These are phyloP conservation scores for Donacobius atricapilla DNA, from an alignment of 2,113 vertebrate species.

Conservation along the genomic window DNA sequence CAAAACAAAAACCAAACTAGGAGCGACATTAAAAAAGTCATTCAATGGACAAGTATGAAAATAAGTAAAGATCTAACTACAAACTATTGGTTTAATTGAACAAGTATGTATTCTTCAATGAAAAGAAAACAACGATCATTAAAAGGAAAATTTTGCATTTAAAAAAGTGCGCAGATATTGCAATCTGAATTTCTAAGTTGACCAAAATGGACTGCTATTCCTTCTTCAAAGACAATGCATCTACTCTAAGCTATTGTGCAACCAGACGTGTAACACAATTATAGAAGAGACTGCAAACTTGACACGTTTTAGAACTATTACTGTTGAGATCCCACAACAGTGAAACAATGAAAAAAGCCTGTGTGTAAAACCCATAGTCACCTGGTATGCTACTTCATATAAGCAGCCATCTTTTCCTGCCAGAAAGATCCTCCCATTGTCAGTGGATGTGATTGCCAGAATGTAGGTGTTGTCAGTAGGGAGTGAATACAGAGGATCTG, in stretches of 20 bases:
- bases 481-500: constrained; percentile 93
- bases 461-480: constrained; percentile 96
- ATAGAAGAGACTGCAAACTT: rapidly evolving
- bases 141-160: not conserved
- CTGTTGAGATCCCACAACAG: not conserved
- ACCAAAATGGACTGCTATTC: not conserved
- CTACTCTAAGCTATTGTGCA: not conserved
- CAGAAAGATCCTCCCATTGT: constrained; percentile 92
- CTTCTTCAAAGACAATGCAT: not conserved
- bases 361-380: constrained; percentile 10
- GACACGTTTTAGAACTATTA: not conserved
- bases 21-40: rapidly evolving
- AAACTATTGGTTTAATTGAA: not conserved
- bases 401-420: constrained; percentile 96
- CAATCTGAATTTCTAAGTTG: not conserved
- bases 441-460: constrained; percentile 88
- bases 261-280: not conserved
- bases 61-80: not conserved
- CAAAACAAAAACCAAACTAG: not conserved
- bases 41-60: not conserved
- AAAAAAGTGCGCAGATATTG: not conserved
- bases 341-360: not conserved
- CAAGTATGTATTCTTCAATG: not conserved
- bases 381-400: constrained; percentile 95
- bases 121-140: not conserved